These are phyloP conservation scores for Eulemur rufifrons DNA, from an alignment of 2,113 vertebrate genomes.

Conservation along the genomic window DNA sequence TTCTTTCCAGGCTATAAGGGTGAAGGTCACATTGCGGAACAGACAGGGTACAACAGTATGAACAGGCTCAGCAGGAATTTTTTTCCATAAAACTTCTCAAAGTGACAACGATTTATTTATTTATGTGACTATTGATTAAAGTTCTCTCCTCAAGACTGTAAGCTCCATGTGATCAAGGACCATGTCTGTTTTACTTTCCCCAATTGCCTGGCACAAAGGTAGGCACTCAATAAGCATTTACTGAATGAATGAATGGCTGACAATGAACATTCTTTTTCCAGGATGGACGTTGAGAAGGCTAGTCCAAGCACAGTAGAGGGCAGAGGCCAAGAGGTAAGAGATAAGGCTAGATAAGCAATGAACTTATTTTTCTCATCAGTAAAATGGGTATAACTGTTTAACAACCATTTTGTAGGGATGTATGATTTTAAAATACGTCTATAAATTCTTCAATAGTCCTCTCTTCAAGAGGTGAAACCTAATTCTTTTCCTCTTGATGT, in stretches of 20 bases:
- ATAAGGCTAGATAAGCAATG: neutral
- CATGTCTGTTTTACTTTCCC: neutral
- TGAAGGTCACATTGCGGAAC: neutral
- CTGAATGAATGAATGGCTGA: conserved; percentile 4
- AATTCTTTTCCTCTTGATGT: neutral
- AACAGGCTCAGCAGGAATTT: neutral
- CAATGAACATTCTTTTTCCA: neutral
- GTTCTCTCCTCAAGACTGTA: conserved; percentile 19
- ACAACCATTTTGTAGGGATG: neutral
- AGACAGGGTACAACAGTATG: neutral
- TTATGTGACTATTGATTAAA: neutral
- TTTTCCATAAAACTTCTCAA: neutral
- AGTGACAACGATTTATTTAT: conserved; percentile 26
- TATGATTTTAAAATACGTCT: conserved; percentile 20
- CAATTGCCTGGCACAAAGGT: neutral
- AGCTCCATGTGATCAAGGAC: neutral
- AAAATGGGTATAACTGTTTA: neutral
- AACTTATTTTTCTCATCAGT: conserved; percentile 8
- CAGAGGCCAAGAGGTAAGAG: neutral
- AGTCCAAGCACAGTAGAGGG: neutral
- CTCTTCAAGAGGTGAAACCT: neutral
- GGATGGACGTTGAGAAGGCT: neutral
- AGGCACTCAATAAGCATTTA: neutral
- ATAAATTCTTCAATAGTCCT: conserved; percentile 1
- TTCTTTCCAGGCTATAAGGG: conserved; percentile 14